Evolutionary conservation across 2,113 vertebrate species (phyloP), one percentile per base, ranked within the genome.

Genomic region (Nothocercus nigrocapillus): DNA sequence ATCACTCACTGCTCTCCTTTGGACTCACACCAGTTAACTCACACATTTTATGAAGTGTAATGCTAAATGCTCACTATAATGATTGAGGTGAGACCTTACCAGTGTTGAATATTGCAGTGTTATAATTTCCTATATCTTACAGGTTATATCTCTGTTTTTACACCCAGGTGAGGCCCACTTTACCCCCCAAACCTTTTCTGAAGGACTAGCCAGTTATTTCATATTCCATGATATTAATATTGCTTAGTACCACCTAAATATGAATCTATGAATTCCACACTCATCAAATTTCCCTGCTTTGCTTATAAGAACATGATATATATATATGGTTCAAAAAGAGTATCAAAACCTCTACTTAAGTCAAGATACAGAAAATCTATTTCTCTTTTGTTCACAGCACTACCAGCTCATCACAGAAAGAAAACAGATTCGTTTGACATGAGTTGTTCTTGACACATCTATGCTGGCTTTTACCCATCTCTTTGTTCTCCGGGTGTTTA

Each of bases 401-500:
- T 80, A 7, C 73, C 47, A 61, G 56, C 42, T 34, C 32, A 84
- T 84, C 84, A 66, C 70, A 91, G 56, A 91, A 82, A 62, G 38
- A 72, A 91, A 91, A 42, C 42, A 75, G 40, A 86, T 20, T 78
- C 61, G n/a, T 63, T 78, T 87, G 45, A 91, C 27, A 8, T 18
- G 58, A 70, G 62, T 42, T 85, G 66, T 24, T 86, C 70, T 85
- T 62, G 72, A 89, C 28, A 84, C 19, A 89, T 82, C 44, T 38
- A 72, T 89, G 86, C n/a, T 90, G 36, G 21, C 53, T 78, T 28
- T 66, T 30, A 91, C 25, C 7, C 34, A 42, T 68, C 89, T 89
- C 42, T 72, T 87, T 82, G 36, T 91, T 40, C 81, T 92, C 38
- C 82, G 93, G 82, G 73, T 85, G 58, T 68, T 94, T 61, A 68